A percentile compares a stretch with the other conserved stretches of the same genome.
Conservation (phyloP, 2,888 invertebrate species). For the Allolobophora icterica region DNA sequence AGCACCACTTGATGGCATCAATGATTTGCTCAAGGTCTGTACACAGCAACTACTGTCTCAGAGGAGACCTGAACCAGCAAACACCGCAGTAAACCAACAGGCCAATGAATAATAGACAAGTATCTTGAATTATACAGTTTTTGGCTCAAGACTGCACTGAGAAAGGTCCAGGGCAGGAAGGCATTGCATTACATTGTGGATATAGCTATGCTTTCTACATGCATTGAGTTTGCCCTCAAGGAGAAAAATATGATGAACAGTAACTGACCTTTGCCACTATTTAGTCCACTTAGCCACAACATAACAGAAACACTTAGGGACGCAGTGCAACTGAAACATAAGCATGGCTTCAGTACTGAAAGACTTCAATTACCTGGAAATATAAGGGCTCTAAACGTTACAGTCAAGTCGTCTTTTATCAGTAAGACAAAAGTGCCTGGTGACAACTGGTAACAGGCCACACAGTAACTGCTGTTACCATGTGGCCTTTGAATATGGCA, state of each 20-base stretch:
- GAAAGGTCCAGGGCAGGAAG: not conserved
- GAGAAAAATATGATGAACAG: not conserved
- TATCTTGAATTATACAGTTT: not conserved
- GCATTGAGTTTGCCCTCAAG: not conserved
- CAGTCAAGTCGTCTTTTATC: no score
- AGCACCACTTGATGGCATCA: no score
- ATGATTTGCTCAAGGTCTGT: no score
- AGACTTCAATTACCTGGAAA: no score
- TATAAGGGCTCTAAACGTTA: no score
- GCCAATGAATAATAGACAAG: not conserved
- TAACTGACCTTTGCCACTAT: not conserved
- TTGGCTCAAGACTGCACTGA: not conserved
- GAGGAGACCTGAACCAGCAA: no score
- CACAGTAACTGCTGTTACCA: not conserved
- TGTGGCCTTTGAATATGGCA: not conserved
- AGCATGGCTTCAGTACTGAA: no score
- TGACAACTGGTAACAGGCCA: no score
- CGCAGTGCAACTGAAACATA: no score
- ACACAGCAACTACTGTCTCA: no score
- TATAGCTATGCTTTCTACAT: not conserved
- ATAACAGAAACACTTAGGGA: not conserved
- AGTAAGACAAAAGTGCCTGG: no score
- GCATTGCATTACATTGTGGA: not conserved
- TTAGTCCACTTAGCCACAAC: not conserved
- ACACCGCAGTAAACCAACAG: not conserved